These are phyloP conservation scores for Phacellophora camtschatica DNA, from an alignment of 30 jellyfish, hydroid and myxozoan genomes.

Conservation along the genomic window DNA sequence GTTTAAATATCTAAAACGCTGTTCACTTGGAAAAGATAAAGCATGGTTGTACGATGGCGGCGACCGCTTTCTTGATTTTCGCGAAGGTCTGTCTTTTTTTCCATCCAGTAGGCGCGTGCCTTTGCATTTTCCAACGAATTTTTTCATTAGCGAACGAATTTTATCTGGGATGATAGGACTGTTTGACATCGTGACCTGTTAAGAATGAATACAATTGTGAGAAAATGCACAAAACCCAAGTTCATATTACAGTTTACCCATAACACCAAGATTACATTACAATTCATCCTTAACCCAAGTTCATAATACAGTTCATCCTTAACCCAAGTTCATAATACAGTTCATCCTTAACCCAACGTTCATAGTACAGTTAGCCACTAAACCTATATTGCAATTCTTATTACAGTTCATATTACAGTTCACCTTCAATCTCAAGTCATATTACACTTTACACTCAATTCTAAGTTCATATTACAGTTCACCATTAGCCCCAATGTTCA, in stretches of 20 bases:
- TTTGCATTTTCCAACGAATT: conserved; percentile 87
- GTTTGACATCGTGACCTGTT: conserved; percentile 93
- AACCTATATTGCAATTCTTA: too few relatives aligned
- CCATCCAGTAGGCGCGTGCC: conserved; percentile 77
- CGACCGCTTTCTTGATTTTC: background rate
- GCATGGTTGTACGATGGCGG: conserved; percentile 27
- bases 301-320: too few relatives aligned
- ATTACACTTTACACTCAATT: too few relatives aligned
- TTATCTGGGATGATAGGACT: conserved; percentile 89
- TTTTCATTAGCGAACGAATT: conserved; percentile 80
- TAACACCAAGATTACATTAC: too few relatives aligned
- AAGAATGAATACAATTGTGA: background rate
- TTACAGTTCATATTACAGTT: too few relatives aligned
- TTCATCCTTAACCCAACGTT: too few relatives aligned
- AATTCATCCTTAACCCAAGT: too few relatives aligned
- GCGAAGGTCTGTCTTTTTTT: background rate
- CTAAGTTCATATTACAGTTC: too few relatives aligned
- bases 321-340: too few relatives aligned
- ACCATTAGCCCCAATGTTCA: too few relatives aligned
- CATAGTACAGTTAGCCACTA: too few relatives aligned
- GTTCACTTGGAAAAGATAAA: conserved; percentile 51
- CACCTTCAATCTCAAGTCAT: too few relatives aligned
- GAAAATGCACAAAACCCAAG: background rate
- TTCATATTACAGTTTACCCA: background rate
- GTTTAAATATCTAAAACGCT: conserved; percentile 60